A percentile compares a stretch with the other conserved stretches of the same genome.
Conservation (phyloP, 1,140 invertebrate genomes). For the Branchinecta lynchi region DNA sequence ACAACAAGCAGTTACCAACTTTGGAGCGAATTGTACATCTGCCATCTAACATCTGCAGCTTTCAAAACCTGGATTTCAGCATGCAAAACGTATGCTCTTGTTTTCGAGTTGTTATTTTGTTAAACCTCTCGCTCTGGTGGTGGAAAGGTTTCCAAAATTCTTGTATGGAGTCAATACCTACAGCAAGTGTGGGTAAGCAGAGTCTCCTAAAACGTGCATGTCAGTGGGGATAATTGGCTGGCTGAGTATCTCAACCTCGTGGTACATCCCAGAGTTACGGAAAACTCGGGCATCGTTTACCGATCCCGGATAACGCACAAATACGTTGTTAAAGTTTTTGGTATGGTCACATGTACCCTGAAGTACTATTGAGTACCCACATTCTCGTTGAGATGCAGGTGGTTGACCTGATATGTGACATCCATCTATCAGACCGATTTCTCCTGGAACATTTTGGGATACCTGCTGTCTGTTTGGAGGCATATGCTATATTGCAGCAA, state of each 20-base stretch:
- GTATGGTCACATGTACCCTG: neutral
- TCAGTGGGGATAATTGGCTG: neutral
- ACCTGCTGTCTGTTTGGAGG: too few species aligned
- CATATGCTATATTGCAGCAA: too few species aligned
- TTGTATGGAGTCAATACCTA: neutral
- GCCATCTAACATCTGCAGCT: constrained; percentile 5
- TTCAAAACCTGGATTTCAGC: constrained; percentile 12
- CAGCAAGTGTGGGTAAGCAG: neutral
- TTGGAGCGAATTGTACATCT: neutral
- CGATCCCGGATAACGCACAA: neutral
- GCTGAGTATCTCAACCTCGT: neutral
- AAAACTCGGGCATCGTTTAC: neutral
- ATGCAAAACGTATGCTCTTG: constrained; percentile 5
- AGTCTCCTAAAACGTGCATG: constrained; percentile 4
- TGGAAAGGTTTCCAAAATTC: neutral
- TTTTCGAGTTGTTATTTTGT: constrained; percentile 12
- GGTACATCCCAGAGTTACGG: neutral
- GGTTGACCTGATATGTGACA: neutral
- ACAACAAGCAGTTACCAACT: constrained; percentile 12
- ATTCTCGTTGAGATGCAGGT: neutral
- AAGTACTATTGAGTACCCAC: neutral
- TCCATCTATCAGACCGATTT: neutral
- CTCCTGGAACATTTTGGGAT: neutral
- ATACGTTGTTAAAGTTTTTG: neutral
- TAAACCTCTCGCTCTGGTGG: neutral